Conservation (phyloP, 2,113 vertebrate species). For the Sinocyclocheilus anshuiensis region DNA sequence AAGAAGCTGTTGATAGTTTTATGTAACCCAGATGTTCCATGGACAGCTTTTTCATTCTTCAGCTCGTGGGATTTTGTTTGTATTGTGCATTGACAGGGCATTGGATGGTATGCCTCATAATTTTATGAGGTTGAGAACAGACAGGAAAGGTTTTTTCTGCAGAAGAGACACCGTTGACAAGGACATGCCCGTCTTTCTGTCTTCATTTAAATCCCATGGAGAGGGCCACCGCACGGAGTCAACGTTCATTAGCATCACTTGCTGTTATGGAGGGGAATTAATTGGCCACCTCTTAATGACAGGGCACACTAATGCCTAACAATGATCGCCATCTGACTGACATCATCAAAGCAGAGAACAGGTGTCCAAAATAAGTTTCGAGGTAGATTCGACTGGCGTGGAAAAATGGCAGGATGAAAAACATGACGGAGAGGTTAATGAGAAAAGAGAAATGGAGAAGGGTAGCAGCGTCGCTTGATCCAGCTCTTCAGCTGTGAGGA, state of each 20-base stretch:
- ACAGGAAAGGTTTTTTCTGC: conserved; percentile 46
- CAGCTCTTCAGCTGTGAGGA: conserved; percentile 35
- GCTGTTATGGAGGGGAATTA: conserved; percentile 46
- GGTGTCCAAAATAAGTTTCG: conserved; percentile 30
- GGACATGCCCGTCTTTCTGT: conserved; percentile 54
- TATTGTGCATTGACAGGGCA: conserved; percentile 1
- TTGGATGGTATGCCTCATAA: conserved; percentile 26
- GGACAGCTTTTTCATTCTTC: neutral
- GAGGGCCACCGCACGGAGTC: conserved; percentile 50
- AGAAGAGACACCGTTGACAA: conserved; percentile 50
- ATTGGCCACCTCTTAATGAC: conserved; percentile 56
- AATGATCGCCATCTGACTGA: conserved; percentile 47
- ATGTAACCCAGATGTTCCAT: neutral
- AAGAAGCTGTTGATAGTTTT: neutral
- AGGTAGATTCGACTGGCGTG: neutral
- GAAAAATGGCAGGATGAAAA: conserved; percentile 36
- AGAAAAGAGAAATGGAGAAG: conserved; percentile 51
- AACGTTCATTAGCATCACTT: conserved; percentile 59
- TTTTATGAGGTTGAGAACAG: conserved; percentile 49
- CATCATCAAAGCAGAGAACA: conserved; percentile 27
- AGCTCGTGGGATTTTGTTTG: conserved; percentile 21
- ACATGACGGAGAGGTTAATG: conserved; percentile 50
- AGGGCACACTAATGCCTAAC: conserved; percentile 45
- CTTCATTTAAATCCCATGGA: conserved; percentile 60
- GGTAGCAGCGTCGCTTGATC: conserved; percentile 45